Conservation (phyloP, 2,888 invertebrate genomes). For the Zygothrica quintamaculata region DNA sequence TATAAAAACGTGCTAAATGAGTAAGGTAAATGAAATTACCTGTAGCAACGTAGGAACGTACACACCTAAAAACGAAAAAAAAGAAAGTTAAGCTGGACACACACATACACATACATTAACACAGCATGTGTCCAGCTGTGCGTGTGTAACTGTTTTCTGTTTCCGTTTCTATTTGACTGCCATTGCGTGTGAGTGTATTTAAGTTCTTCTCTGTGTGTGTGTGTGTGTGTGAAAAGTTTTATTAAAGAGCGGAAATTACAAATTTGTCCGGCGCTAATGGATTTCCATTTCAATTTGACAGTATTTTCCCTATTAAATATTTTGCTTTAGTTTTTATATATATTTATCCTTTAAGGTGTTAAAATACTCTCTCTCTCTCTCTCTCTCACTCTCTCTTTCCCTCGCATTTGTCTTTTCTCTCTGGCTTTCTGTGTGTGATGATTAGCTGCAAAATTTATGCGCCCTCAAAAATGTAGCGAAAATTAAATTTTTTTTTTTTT, state of each 20-base stretch:
- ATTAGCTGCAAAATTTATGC: conserved; percentile 73
- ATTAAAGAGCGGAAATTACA: conserved; percentile 83
- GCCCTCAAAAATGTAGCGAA: conserved; percentile 45
- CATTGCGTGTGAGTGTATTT: conserved; percentile 43
- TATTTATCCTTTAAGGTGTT: conserved; percentile 37
- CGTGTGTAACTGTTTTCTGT: conserved; percentile 43
- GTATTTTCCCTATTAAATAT: conserved; percentile 28
- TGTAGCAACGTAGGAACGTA: conserved; percentile 51
- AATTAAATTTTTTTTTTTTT: conserved; percentile 69
- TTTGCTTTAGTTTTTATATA: not conserved
- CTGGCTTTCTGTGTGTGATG: conserved; percentile 25
- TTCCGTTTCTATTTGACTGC: conserved; percentile 45
- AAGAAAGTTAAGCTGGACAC: conserved; percentile 49
- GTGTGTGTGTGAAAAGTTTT: conserved; percentile 60
- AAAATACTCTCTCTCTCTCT: too few relatives aligned
- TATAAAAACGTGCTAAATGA: conserved; percentile 76
- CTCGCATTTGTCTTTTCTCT: conserved; percentile 4
- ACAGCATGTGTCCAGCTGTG: conserved; percentile 54
- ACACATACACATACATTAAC: conserved; percentile 9
- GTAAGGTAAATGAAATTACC: conserved; percentile 81
- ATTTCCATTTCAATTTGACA: conserved; percentile 74
- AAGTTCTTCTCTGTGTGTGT: too few relatives aligned
- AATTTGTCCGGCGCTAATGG: conserved; percentile 82
- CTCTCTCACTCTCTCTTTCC: too few relatives aligned
- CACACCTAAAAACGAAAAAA: conserved; percentile 82